Evolutionary conservation across 1,140 invertebrate species (phyloP), one percentile per base, ranked within the genome.

Genomic region (Latrodectus geometricus): DNA sequence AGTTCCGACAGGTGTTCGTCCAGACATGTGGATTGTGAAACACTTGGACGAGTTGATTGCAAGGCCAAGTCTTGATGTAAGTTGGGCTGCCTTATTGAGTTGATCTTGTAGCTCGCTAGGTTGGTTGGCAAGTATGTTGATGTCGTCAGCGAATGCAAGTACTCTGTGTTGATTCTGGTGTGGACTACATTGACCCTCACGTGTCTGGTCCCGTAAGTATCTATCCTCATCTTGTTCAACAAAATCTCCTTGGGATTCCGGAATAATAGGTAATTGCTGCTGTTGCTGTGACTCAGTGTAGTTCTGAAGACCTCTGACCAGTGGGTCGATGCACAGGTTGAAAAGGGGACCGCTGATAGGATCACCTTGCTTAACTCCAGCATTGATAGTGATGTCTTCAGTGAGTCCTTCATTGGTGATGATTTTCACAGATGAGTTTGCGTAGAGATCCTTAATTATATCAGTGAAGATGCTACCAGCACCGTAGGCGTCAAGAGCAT

Each of bases 331-430:
- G 0, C 89, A 89, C 8, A 92, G 81, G 79, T 92, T 91, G 88
- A 92, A 92, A 0, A 91, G 86, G 0, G 92, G 74, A 0, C 90
- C 90, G 73, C 90, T 91, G 7, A 92, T 68, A 0, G 91, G 90
- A 83, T 90, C 91, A 8, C 92, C 91, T 86, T 92, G 91, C 11
- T 88, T 88, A 0, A 92, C 90, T 49, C 90, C 90, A 0, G 91
- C 21, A 0, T 68, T 48, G 8, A 92, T 86, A 7, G 49, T 48
- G 50, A 92, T 90, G 0, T 88, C 87, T 7, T 90, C 87, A 0
- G 91, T 90, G 20, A 85, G 75, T 1, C 88, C 89, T 0, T 87
- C 68, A 0, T 52, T 61, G 0, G 88, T 88, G 8, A 68, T 68
- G 5, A 89, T 20, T 0, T 8, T 35, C 4, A 21, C 21, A 3